Evolutionary conservation across 2,888 invertebrate genomes (phyloP), one percentile per base, ranked within the genome.

Genomic region (Onchidella celtica): DNA sequence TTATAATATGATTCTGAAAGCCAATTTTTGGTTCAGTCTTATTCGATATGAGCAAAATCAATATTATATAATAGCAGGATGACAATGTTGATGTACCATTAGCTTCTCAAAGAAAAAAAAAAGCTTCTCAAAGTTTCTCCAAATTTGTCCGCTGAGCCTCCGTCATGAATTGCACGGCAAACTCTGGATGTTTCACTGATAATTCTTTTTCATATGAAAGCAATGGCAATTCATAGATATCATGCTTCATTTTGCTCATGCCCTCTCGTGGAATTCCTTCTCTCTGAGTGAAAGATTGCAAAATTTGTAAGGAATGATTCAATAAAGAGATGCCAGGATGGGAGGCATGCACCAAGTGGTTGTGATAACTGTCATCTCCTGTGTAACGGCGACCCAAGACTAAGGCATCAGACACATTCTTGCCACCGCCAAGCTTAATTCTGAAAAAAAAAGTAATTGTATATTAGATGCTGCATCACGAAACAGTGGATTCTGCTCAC

Each of bases 371-470:
- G 21, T 73, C 73, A n/a, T 24, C 34, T 24, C 57, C 73, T 34
- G 55, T 73, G 73, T 73, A 73, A 34, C 59, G 73, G 1, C 34
- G 55, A 32, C 32, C 73, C 14, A 73, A 32, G 14, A 73, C 32
- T 17, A 73, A 32, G 21, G 73, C 73, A 32, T 73, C 73, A 27
- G 73, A 27, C 17, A 57, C 11, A n/a, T 73, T 73, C 32, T 57
- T 73, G 32, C 73, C 73, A 32, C 55, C 73, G 9, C 73, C 73
- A 4, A 73, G 29, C 73, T 73, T 73, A 2, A 73, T 59, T 34
- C 73, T 73, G 73, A 57, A 14, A 29, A 61, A 61, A 17, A 47
- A 47, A 47, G n/a, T n/a, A n/a, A n/a, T n/a, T n/a, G n/a, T n/a
- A n/a, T n/a, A n/a, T n/a, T n/a, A n/a, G n/a, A n/a, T n/a, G n/a